A percentile compares a stretch with the other conserved stretches of the same genome.
These are phyloP conservation scores for Nothura maculosa DNA, from an alignment of 2,797 vertebrate species.

Conservation along the genomic window DNA sequence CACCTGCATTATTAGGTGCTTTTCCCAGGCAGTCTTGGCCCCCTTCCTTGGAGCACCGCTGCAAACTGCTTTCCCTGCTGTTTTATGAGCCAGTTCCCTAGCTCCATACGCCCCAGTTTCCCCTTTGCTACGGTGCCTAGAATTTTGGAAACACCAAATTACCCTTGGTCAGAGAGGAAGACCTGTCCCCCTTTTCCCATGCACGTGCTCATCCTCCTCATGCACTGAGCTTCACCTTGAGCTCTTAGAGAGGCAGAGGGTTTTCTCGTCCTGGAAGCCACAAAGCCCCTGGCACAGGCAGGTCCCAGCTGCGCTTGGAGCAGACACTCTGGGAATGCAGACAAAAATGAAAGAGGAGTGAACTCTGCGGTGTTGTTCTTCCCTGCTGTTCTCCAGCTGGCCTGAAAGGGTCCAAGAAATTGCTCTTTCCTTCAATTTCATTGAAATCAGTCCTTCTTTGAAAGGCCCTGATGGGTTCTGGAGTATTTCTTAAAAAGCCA, in stretches of 20 bases:
- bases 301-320: neutral
- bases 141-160: neutral
- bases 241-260: neutral
- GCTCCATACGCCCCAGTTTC: too few species aligned
- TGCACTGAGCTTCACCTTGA: rapidly evolving
- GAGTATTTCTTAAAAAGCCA: slow-evolving; percentile 24
- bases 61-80: neutral
- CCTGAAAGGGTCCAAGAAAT: neutral
- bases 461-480: neutral
- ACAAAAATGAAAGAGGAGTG: neutral
- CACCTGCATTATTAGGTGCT: neutral
- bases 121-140: rapidly evolving
- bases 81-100: neutral
- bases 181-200: neutral
- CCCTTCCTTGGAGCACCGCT: neutral
- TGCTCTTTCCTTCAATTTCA: neutral
- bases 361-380: neutral
- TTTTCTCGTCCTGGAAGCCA: neutral
- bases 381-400: neutral
- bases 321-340: neutral
- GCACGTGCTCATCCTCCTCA: rapidly evolving
- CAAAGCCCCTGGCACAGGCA: rapidly evolving
- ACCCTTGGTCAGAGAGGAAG: neutral
- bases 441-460: neutral
- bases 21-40: neutral